Conservation (phyloP, 2,888 invertebrate genomes). For the Agrilus mali region DNA sequence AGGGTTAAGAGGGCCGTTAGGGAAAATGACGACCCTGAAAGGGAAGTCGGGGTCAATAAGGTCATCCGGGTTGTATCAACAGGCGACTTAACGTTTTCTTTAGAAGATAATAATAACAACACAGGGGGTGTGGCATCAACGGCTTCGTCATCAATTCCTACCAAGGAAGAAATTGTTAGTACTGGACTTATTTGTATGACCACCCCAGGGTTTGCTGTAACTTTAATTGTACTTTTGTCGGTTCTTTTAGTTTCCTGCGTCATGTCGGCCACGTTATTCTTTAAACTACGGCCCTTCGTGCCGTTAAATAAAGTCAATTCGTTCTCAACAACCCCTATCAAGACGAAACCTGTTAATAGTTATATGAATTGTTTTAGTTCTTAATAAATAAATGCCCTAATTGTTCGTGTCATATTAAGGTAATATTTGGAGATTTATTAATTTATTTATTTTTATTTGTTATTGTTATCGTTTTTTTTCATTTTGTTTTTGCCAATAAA, state of each 20-base stretch:
- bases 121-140: slow-evolving; percentile 19
- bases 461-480: too few relatives aligned
- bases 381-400: too few relatives aligned
- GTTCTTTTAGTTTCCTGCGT: slow-evolving; percentile 76
- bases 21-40: slow-evolving; percentile 48
- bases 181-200: slow-evolving; percentile 79
- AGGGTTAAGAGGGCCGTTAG: slow-evolving; percentile 54
- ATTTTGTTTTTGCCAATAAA: too few relatives aligned
- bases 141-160: slow-evolving; percentile 57
- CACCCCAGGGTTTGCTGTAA: slow-evolving; percentile 83
- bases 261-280: slow-evolving; percentile 73
- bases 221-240: slow-evolving; percentile 68
- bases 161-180: slow-evolving; percentile 38
- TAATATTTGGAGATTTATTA: too few relatives aligned
- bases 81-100: slow-evolving; percentile 74
- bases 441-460: too few relatives aligned
- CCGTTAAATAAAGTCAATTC: background rate
- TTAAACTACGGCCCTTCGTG: slow-evolving; percentile 62
- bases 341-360: too few relatives aligned
- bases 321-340: too few relatives aligned
- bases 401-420: too few relatives aligned
- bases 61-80: slow-evolving; percentile 85
- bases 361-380: too few relatives aligned
- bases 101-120: slow-evolving; percentile 53
- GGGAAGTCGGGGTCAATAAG: slow-evolving; percentile 78